Evolutionary conservation across 2,888 invertebrate species (phyloP).

Genomic region (Polymixis lichenea): DNA sequence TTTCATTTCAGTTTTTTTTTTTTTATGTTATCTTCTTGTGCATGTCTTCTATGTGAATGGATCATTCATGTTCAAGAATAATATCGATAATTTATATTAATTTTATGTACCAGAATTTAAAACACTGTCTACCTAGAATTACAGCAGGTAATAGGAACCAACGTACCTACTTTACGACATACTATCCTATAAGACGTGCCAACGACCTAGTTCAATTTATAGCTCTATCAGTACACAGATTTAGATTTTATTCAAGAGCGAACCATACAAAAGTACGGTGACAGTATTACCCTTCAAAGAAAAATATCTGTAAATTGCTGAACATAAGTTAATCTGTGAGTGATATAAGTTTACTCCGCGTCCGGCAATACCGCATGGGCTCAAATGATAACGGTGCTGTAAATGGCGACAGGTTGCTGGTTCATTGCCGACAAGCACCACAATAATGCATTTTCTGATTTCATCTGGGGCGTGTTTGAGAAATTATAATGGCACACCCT

Average conservation of each 20-base stretch:
- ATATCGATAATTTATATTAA: neutral
- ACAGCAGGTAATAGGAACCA: neutral
- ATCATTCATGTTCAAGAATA: neutral
- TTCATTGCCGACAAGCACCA: constrained; percentile 31
- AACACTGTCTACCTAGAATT: neutral
- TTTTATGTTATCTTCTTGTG: neutral
- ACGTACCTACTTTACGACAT: neutral
- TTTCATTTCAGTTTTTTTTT: constrained; percentile 1
- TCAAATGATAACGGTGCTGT: constrained; percentile 46
- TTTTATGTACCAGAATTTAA: neutral
- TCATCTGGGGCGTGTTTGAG: constrained; percentile 12
- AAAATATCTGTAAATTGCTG: constrained; percentile 35
- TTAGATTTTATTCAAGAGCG: constrained; percentile 2
- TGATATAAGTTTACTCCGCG: constrained; percentile 31
- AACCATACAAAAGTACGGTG: neutral
- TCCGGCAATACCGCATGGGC: constrained; percentile 24
- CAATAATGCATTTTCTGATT: constrained; percentile 52
- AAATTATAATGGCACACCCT: constrained; percentile 26
- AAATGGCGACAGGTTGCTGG: constrained; percentile 42
- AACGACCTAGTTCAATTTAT: too few relatives aligned
- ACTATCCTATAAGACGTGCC: neutral
- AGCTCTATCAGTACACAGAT: constrained; percentile 4
- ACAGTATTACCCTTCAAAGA: constrained; percentile 14
- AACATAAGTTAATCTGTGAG: constrained; percentile 33
- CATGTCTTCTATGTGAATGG: neutral